A percentile compares a stretch with the other conserved stretches of the same genome.
These are phyloP conservation scores for Oxyteleia sp. DNA, from an alignment of 2,888 invertebrate species.

Conservation along the genomic window DNA sequence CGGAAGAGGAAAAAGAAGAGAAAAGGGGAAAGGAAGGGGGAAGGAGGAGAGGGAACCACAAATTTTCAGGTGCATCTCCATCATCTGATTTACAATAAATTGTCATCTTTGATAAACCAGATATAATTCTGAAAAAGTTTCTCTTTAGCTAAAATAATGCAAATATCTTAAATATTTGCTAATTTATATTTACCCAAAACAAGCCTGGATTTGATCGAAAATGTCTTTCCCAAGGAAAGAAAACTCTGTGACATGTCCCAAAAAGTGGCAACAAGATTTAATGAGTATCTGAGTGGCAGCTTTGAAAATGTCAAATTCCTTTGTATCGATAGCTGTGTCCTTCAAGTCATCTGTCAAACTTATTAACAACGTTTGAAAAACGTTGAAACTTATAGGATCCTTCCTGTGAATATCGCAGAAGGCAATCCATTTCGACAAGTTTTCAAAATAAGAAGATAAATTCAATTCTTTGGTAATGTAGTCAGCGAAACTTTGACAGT, in stretches of 20 bases:
- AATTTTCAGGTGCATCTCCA: too few species aligned
- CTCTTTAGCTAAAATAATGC: too few species aligned
- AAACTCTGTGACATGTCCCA: not conserved
- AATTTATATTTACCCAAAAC: not conserved
- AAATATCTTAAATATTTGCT: too few species aligned
- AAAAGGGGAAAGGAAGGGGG: too few species aligned
- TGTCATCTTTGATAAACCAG: too few species aligned
- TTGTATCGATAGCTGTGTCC: not conserved
- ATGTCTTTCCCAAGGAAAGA: not conserved
- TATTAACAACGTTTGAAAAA: not conserved
- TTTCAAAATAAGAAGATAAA: not conserved
- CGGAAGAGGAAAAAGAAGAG: too few species aligned
- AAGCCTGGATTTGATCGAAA: not conserved
- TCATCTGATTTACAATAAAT: too few species aligned
- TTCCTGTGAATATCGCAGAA: not conserved
- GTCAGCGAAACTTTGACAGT: too few species aligned
- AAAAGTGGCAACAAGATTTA: conserved; percentile 4
- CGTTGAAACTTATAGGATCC: conserved; percentile 7
- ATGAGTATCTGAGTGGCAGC: not conserved
- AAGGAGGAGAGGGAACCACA: too few species aligned
- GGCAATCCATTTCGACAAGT: conserved; percentile 12
- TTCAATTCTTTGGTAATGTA: not conserved
- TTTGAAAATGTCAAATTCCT: not conserved
- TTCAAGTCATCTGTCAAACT: not conserved
- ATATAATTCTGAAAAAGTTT: too few species aligned